Evolutionary conservation across 2,797 vertebrate species (phyloP).

Genomic region (Thaleichthys pacificus): DNA sequence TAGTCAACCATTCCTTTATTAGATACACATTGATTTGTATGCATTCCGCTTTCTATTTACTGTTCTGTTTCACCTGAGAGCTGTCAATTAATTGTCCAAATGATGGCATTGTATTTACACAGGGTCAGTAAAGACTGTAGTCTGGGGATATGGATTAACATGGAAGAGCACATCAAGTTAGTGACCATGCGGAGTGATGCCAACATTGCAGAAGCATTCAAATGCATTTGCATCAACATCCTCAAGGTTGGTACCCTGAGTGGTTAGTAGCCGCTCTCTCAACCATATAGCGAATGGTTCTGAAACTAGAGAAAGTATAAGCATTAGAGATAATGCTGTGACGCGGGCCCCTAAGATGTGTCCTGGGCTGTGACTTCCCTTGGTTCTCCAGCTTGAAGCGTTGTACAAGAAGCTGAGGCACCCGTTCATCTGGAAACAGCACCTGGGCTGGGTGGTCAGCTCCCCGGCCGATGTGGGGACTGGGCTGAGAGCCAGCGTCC

Average conservation of each 20-base stretch:
- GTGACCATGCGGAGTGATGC: conserved; percentile 55
- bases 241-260: conserved; percentile 29
- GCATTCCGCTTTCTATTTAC: no score
- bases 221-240: conserved; percentile 46
- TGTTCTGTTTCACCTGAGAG: neutral
- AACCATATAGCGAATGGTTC: no score
- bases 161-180: conserved; percentile 72
- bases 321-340: no score
- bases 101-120: conserved; percentile 2
- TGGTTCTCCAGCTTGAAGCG: conserved; percentile 57
- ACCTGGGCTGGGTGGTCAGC: conserved; percentile 73
- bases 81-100: neutral
- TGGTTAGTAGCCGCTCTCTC: neutral
- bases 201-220: conserved; percentile 65
- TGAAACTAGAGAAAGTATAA: no score
- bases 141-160: conserved; percentile 69
- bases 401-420: conserved; percentile 60
- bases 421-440: conserved; percentile 71
- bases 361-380: neutral
- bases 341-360: neutral
- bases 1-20: no score
- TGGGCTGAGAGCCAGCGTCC: conserved; percentile 61
- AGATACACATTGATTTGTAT: no score
- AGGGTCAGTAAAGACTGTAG: conserved; percentile 66
- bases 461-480: conserved; percentile 75